Evolutionary conservation across 53 echinoderm and acorn worm genomes (phyloP).

Genomic region (Antedon mediterranea): DNA sequence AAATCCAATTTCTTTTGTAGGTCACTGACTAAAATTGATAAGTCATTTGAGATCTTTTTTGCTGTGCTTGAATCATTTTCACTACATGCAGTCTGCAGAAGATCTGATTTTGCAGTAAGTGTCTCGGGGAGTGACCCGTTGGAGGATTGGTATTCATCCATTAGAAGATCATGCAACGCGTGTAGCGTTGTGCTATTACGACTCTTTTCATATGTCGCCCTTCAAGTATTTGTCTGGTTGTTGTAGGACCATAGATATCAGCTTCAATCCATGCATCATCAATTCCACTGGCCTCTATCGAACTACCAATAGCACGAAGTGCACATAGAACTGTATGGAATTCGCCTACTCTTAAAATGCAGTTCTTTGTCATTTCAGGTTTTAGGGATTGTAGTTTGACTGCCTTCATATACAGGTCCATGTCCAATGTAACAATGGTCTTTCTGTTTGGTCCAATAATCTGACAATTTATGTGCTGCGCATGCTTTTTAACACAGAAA

Average conservation of each 20-base stretch:
- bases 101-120: no score
- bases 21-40: no score
- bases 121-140: no score
- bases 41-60: no score
- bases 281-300: constrained; percentile 26
- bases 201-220: constrained; percentile 25
- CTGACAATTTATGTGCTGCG: constrained; percentile 2
- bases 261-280: constrained; percentile 26
- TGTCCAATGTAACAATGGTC: constrained; percentile 13
- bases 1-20: no score
- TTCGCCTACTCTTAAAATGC: constrained; percentile 12
- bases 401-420: constrained; percentile 35
- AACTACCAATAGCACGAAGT: constrained; percentile 23
- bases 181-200: constrained; percentile 24
- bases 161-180: constrained; percentile 24
- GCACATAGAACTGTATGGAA: constrained; percentile 28
- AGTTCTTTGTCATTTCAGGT: constrained; percentile 17
- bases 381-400: constrained; percentile 19
- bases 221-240: constrained; percentile 22
- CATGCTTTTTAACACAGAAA: constrained; percentile 10
- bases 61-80: no score
- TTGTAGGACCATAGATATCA: constrained; percentile 15
- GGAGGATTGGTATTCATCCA: neutral
- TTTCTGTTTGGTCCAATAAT: neutral
- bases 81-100: no score